Conservation (phyloP, 2,888 invertebrate species). For the Ormia ochracea region DNA sequence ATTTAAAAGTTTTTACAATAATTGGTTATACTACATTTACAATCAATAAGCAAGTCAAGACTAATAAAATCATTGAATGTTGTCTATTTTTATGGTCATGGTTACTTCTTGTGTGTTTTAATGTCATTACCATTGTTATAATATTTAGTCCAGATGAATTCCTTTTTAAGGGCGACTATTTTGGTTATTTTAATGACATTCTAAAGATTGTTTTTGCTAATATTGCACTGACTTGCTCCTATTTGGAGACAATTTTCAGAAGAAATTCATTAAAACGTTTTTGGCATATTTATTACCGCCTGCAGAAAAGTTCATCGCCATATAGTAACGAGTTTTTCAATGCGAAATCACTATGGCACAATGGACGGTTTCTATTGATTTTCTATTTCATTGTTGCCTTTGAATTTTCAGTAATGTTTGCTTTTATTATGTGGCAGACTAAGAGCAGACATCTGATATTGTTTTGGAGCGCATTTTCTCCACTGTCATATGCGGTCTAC, state of each 20-base stretch:
- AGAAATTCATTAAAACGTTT: slow-evolving; percentile 62
- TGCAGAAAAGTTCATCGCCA: slow-evolving; percentile 1
- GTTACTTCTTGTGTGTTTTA: slow-evolving; percentile 60
- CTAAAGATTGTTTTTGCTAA: slow-evolving; percentile 66
- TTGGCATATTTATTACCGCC: slow-evolving; percentile 63
- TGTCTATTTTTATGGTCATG: slow-evolving; percentile 64
- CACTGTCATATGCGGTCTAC: slow-evolving; percentile 64
- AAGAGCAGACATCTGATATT: slow-evolving; percentile 62
- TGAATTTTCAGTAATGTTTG: slow-evolving; percentile 49
- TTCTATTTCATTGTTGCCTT: slow-evolving; percentile 60
- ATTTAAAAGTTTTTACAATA: slow-evolving; percentile 68
- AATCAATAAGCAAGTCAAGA: slow-evolving; percentile 47
- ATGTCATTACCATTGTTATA: neutral
- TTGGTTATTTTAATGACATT: slow-evolving; percentile 68
- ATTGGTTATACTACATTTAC: slow-evolving; percentile 68
- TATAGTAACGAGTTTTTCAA: neutral
- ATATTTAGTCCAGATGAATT: slow-evolving; percentile 63
- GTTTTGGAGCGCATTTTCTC: slow-evolving; percentile 68
- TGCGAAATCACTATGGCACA: slow-evolving; percentile 53
- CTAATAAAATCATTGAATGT: neutral
- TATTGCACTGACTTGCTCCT: slow-evolving; percentile 66
- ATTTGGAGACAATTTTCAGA: slow-evolving; percentile 64
- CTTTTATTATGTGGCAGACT: slow-evolving; percentile 12
- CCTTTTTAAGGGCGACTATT: slow-evolving; percentile 65
- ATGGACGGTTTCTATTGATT: slow-evolving; percentile 63